phyloP scores from a whole-genome alignment of 2,113 vertebrate genomes.

The Rhabdornis inornatus region DNA sequence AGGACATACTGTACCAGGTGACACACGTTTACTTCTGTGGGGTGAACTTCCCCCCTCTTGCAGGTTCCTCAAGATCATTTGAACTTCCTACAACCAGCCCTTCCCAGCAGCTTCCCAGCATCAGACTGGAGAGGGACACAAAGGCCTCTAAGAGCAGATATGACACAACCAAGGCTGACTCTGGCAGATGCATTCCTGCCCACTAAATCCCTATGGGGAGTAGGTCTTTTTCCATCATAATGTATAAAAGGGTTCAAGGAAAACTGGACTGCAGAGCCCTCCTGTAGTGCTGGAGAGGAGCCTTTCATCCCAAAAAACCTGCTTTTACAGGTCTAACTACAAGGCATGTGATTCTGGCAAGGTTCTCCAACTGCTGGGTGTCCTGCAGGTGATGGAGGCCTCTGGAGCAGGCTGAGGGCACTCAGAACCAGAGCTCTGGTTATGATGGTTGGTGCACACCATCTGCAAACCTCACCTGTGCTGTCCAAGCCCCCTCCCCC shows the following conservation, averaged over 20 bases:
- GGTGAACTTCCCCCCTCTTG: neutral
- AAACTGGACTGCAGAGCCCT: neutral
- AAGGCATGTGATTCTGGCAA: rapidly evolving
- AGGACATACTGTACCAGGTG: rapidly evolving
- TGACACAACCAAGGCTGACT: neutral
- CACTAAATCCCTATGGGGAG: neutral
- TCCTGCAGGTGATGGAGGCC: neutral
- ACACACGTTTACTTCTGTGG: neutral
- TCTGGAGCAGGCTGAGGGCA: neutral
- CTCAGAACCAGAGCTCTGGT: neutral
- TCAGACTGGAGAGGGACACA: neutral
- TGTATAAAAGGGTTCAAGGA: neutral
- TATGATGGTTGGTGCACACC: neutral
- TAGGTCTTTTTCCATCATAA: neutral
- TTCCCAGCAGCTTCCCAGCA: neutral
- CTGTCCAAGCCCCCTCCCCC: neutral
- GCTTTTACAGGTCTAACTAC: neutral
- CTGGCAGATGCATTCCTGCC: neutral
- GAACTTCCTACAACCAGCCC: neutral
- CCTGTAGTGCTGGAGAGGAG: neutral
- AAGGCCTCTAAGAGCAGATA: neutral
- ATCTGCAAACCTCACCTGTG: neutral
- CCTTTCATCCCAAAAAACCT: neutral
- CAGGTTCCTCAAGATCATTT: neutral
- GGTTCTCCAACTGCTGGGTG: neutral